Evolutionary conservation across 2,113 vertebrate species (phyloP).

Genomic region (Scalopus aquaticus): DNA sequence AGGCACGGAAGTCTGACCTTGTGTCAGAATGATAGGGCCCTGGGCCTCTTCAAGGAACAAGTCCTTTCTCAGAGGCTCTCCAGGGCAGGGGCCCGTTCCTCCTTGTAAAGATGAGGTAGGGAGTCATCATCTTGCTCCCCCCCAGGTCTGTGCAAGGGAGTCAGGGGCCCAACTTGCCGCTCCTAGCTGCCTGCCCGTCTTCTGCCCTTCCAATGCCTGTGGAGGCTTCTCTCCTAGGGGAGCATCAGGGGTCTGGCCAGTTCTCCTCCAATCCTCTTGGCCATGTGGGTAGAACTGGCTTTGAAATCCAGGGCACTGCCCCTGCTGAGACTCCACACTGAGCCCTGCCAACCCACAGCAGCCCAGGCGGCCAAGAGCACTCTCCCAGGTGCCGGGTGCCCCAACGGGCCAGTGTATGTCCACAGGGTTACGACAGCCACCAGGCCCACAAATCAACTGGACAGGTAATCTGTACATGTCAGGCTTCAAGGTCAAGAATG

Average conservation of each 20-base stretch:
- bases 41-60: rapidly evolving
- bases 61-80: no score
- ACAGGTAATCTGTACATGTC: no score
- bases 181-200: not conserved
- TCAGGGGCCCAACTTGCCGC: not conserved
- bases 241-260: not conserved
- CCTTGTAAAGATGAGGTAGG: no score
- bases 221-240: not conserved
- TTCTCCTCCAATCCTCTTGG: not conserved
- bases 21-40: not conserved
- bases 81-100: no score
- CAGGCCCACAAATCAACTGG: not conserved
- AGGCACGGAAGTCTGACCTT: not conserved
- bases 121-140: no score
- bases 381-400: not conserved
- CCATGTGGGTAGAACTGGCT: not conserved
- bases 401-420: not conserved
- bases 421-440: not conserved
- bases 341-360: constrained; percentile 51
- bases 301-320: not conserved
- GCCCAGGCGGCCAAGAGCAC: not conserved
- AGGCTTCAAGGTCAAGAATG: not conserved
- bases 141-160: no score
- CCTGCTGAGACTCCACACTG: not conserved
- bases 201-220: rapidly evolving